phyloP scores from a whole-genome alignment of 2,888 invertebrate species.

The Morpho deidamia region DNA sequence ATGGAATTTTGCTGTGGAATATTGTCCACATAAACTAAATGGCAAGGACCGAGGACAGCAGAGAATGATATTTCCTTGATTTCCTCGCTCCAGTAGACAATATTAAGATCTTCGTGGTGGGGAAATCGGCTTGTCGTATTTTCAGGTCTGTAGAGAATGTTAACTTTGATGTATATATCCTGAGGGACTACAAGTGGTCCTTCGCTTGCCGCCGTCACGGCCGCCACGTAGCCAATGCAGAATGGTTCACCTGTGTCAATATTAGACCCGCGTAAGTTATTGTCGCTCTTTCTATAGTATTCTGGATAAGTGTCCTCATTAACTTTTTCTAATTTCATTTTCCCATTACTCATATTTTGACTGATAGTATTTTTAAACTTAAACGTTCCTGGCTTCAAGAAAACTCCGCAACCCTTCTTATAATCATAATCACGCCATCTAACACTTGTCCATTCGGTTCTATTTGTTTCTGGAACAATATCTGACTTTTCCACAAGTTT shows the following conservation, averaged over 20 bases:
- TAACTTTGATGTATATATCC: conserved; percentile 81
- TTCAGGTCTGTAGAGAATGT: conserved; percentile 86
- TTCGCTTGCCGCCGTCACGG: conserved; percentile 77
- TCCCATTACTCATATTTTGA: conserved; percentile 31
- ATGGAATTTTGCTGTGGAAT: conserved; percentile 64
- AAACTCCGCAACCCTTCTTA: conserved; percentile 83
- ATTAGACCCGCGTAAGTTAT: conserved; percentile 84
- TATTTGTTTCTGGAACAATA: conserved; percentile 48
- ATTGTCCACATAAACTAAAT: conserved; percentile 81
- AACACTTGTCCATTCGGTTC: conserved; percentile 69
- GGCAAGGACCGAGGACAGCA: conserved; percentile 83
- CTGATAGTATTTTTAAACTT: conserved; percentile 67
- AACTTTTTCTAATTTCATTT: conserved; percentile 65
- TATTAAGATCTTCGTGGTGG: conserved; percentile 83
- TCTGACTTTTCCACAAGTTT: conserved; percentile 56
- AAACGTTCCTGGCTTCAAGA: conserved; percentile 81
- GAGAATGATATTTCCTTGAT: conserved; percentile 80
- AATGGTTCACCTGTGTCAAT: conserved; percentile 86
- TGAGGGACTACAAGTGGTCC: conserved; percentile 71
- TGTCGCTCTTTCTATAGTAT: conserved; percentile 86
- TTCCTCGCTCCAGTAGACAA: conserved; percentile 88
- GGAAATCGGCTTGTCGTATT: conserved; percentile 82
- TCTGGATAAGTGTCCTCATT: conserved; percentile 89
- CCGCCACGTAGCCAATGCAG: conserved; percentile 83
- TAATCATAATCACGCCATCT: conserved; percentile 80